A percentile compares a stretch with the other conserved stretches of the same genome.
Conservation (phyloP, 2,888 invertebrate species). For the Drosophila neonasuta region DNA sequence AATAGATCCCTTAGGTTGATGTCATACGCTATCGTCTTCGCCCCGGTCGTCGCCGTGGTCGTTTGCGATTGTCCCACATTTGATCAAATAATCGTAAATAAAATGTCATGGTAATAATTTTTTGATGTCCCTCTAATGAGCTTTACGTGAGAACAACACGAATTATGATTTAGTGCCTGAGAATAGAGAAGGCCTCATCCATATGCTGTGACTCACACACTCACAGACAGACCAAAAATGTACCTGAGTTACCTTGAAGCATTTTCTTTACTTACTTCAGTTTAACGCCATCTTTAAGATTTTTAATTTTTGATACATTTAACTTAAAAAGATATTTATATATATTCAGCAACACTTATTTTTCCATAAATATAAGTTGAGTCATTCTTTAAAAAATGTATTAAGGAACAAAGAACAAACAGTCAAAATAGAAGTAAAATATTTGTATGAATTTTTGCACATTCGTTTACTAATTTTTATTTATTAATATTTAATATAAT, state of each 20-base stretch:
- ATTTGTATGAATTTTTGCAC: too few relatives aligned
- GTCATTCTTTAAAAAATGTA: too few relatives aligned
- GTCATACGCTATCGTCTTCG: constrained; percentile 16
- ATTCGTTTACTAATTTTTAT: too few relatives aligned
- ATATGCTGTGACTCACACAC: background rate
- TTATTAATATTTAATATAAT: too few relatives aligned
- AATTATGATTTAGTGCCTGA: constrained; percentile 64
- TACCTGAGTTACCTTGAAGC: background rate
- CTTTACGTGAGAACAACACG: constrained; percentile 67
- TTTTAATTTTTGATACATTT: background rate
- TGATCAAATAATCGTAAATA: constrained; percentile 76
- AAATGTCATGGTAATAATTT: constrained; percentile 71
- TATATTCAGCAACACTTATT: too few relatives aligned
- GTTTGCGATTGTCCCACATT: constrained; percentile 44
- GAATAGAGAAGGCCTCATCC: constrained; percentile 20
- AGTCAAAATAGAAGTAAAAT: too few relatives aligned
- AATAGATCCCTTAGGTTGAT: constrained; percentile 38
- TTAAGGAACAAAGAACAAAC: too few relatives aligned
- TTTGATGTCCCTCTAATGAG: constrained; percentile 70
- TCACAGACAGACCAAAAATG: background rate
- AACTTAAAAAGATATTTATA: background rate
- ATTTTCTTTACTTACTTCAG: background rate
- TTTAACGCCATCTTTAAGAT: background rate
- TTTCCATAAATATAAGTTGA: too few relatives aligned
- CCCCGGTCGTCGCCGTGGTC: constrained; percentile 5